Base-by-base conservation (phyloP, 92 coral and sea anemone genomes). In the Siderastrea siderea region DNA sequence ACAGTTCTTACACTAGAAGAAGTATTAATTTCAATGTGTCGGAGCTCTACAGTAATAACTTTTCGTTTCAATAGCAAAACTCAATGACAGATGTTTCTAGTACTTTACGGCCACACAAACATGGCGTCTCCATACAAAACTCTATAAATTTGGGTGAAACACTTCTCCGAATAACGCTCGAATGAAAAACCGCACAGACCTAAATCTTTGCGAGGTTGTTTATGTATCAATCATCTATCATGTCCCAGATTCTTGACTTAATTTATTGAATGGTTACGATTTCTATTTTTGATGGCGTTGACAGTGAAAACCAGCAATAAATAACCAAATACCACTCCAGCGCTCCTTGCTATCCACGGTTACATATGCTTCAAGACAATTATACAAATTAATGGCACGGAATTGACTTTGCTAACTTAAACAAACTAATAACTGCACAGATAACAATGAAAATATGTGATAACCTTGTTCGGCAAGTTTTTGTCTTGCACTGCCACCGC, bases 391-490 rank as follows among this genome's bases (percentile, higher is more conserved):
- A 26, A 71, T 46, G 75, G 75, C 75, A 71, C 17, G 5, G 75
- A 11, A 71, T 71, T 3, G 75, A 46, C 75, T 71, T 71, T 47
- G 75, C 75, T 71, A 71, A 71, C 75, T 10, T 71, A 2, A 45
- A 11, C 55, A 71, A 71, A 71, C 75, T 71, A 50, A 3, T 10
- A 69, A 69, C 74, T 69, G 46, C 75, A 71, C 7, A 17, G 75
- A 71, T 11, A 71, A 71, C 55, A 9, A 13, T 71, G 75, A 46
- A 71, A 48, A 2, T 46, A 71, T 71, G 13, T 71, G 75, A 71
- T 71, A 3, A 47, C 5, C 55, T 71, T 45, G 75, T 70, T 70
- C 38, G 38, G 38, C 38, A 26, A 26, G 38, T 26, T 26, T 26
- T 26, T 26, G 38, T 26, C 38, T 26, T 0, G 38, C 38, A 26